Conservation (phyloP, 2,888 invertebrate species). For the Drosophila fungiperda region DNA sequence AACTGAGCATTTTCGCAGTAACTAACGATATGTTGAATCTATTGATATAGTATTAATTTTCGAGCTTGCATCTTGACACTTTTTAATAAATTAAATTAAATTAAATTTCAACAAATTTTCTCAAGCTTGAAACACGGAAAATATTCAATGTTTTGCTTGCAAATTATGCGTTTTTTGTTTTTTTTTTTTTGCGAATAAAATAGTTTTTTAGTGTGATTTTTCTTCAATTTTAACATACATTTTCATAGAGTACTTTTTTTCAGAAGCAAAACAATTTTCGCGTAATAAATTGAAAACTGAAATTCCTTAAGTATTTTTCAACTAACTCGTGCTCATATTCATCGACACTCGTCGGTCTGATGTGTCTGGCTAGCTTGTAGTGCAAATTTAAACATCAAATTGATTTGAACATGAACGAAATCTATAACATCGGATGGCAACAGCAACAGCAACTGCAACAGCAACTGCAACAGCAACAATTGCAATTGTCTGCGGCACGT, state of each 20-base stretch:
- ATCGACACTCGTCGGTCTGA: constrained; percentile 3
- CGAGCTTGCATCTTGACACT: neutral
- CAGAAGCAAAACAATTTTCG: too few species aligned
- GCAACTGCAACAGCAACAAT: constrained; percentile 43
- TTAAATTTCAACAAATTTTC: too few species aligned
- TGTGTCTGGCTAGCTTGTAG: constrained; percentile 41
- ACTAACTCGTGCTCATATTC: constrained; percentile 4
- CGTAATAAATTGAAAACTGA: neutral
- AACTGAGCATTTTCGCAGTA: constrained; percentile 2
- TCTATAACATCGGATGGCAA: constrained; percentile 47
- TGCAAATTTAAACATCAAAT: constrained; percentile 68
- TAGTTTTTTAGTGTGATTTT: neutral
- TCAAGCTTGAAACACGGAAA: neutral
- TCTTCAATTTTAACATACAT: neutral
- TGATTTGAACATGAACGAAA: constrained; percentile 63
- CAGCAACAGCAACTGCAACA: constrained; percentile 24
- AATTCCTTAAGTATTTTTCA: constrained; percentile 1
- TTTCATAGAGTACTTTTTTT: too few species aligned
- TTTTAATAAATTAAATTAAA: neutral
- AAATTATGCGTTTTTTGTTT: too few species aligned
- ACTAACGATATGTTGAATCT: neutral
- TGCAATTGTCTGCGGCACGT: constrained; percentile 69
- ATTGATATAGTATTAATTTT: neutral
- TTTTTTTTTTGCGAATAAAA: neutral
- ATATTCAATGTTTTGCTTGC: neutral